Evolutionary conservation across 2,113 vertebrate species (phyloP), one percentile per base, ranked within the genome.

Genomic region (Tragulus kanchil): DNA sequence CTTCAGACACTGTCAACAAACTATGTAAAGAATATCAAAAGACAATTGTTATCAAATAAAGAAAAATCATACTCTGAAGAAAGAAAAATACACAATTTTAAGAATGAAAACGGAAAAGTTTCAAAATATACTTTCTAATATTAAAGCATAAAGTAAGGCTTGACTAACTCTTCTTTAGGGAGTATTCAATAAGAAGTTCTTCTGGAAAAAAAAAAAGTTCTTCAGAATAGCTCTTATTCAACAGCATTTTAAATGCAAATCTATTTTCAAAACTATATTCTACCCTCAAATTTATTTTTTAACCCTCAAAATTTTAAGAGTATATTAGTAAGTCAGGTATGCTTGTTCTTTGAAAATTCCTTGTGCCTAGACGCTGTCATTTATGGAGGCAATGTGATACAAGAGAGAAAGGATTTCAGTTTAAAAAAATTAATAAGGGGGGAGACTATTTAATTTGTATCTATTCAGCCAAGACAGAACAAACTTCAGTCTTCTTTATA

Each of bases 81-180:
- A 73, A 91, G 45, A 6, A 93, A 94, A 56, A 42, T 50, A 85
- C 85, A 36, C 28, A 82, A 88, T 73, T 84, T 85, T 67, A 78
- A 93, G 73, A 91, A 85, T 17, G 67, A 86, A 92, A 93, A 94
- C 45, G 15, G 15, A 93, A 96, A 85, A 58, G 23, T 6, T 78
- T 89, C 54, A 59, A 89, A 83, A 86, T 42, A 61, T 1, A 89
- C 62, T 95, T 65, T 65, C 54, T 92, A 95, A 36, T 89, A 69
- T 48, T 86, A 52, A 56, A 89, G 23, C 19, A 86, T 73, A 77
- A 82, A 78, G n/a, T 58, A 69, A 28, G 21, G 6, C 79, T 94
- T 52, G 12, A 45, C 59, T 65, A 89, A 90, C 15, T 71, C 31
- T 78, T 62, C 59, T 86, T 48, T 62, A 94, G 15, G 59, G 85